Conservation (phyloP, 2,113 vertebrate species). For the Entosphenus tridentatus region DNA sequence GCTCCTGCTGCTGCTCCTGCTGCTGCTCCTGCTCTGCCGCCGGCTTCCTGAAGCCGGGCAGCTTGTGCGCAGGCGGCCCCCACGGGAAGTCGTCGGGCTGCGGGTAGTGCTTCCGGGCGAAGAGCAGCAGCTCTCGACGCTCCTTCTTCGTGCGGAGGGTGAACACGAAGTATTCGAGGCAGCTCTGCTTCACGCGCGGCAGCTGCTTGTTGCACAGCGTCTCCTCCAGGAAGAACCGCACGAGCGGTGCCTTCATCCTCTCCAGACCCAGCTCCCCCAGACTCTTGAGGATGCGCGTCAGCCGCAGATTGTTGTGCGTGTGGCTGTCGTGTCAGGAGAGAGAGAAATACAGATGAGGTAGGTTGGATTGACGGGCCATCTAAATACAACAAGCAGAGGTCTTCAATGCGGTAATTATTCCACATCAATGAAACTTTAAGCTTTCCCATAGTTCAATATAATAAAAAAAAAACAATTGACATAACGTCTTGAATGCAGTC, state of each 20-base stretch:
- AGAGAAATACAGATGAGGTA: constrained; percentile 9
- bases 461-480: neutral
- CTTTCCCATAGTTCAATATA: neutral
- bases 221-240: constrained; percentile 68
- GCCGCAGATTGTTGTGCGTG: constrained; percentile 89
- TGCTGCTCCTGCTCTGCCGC: too few relatives aligned
- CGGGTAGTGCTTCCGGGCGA: constrained; percentile 50
- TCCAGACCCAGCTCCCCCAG: constrained; percentile 87
- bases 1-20: too few relatives aligned
- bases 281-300: constrained; percentile 91
- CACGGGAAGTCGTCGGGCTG: constrained; percentile 78
- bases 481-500: neutral
- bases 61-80: constrained; percentile 30
- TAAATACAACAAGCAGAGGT: constrained; percentile 9
- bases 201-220: constrained; percentile 54
- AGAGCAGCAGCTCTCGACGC: constrained; percentile 57
- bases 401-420: constrained; percentile 2
- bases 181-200: constrained; percentile 74
- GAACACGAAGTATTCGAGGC: constrained; percentile 84
- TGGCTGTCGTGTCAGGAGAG: constrained; percentile 31
- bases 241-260: constrained; percentile 67
- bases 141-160: constrained; percentile 59
- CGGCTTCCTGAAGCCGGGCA: too few relatives aligned
- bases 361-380: neutral
- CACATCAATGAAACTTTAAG: neutral